Percentiles rank a stretch among this genome's conserved stretches.
These are phyloP conservation scores for Lophochroa leadbeateri DNA, from an alignment of 2,113 vertebrate species.

Conservation along the genomic window DNA sequence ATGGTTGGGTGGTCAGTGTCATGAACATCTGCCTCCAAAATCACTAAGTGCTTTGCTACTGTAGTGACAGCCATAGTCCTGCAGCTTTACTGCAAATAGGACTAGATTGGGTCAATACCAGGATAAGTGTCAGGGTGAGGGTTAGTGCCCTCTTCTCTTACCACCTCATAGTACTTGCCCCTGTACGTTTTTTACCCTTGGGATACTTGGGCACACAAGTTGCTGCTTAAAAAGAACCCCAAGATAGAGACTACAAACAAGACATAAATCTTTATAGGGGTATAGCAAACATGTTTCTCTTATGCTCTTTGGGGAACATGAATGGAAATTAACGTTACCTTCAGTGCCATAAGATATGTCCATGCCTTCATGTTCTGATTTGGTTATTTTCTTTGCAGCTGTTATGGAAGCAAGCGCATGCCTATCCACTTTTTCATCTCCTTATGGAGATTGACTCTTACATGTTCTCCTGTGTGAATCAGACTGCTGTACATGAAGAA, in stretches of 20 bases:
- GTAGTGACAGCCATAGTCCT: background rate
- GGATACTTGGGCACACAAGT: background rate
- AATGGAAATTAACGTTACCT: background rate
- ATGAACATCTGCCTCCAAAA: background rate
- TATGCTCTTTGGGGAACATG: background rate
- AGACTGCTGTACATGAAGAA: conserved; percentile 94
- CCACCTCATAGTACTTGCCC: background rate
- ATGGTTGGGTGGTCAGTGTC: background rate
- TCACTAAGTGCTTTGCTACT: background rate
- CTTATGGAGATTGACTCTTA: conserved; percentile 94
- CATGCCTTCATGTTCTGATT: background rate
- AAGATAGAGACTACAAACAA: background rate
- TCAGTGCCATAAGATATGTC: background rate
- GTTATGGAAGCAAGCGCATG: conserved; percentile 94
- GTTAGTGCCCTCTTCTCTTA: background rate
- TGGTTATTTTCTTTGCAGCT: conserved; percentile 75
- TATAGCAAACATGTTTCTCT: background rate
- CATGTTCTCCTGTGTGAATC: conserved; percentile 98
- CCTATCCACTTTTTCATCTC: conserved; percentile 89
- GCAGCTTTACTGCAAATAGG: background rate
- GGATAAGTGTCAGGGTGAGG: background rate
- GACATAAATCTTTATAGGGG: background rate
- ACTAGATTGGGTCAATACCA: background rate
- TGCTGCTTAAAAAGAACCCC: background rate
- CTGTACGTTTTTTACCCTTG: background rate